Base-by-base conservation (phyloP, 2,113 vertebrate species). In the Onychostoma macrolepis region DNA sequence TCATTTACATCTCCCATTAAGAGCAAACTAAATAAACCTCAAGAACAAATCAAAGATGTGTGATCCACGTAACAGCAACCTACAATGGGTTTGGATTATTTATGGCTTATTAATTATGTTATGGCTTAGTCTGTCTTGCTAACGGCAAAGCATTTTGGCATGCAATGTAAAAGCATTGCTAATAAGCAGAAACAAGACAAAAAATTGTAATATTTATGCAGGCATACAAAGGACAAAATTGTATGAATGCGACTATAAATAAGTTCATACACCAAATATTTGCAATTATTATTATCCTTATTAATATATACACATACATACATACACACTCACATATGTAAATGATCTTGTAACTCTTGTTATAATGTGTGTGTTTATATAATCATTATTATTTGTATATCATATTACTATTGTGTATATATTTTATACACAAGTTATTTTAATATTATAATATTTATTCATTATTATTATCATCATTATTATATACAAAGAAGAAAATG, bases 81-180 rank as follows among this genome's bases (percentile, higher is more conserved):
- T 45, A 81, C 56, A 65, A 65, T 81, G 38, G 36, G 17, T 65
- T 65, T 4, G 38, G 58, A 65, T 65, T 81, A 81, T 81, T 65
- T 80, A 6, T 21, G 53, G 21, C n/a, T 11, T 5, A 45, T 81
- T 65, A 65, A 45, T 81, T 65, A 65, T 19, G 38, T 81, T 81
- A 3, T 2, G 24, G n/a, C 58, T 65, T 81, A 63, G 12, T 26
- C 36, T 2, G 24, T 26, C n/a, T 43, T 65, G 58, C 58, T 28
- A 45, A 65, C 9, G 6, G 4, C 36, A 45, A 65, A 24, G 17
- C 28, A 79, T 38, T 58, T 61, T 38, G 53, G 12, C 19, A 0
- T 9, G n/a, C 21, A 65, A 65, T 43, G 13, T 75, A 15, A 45
- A 26, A 26, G 11, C 13, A 6, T 75, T n/a, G 72, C 24, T 45